Evolutionary conservation across 2,113 vertebrate genomes (phyloP), one percentile per base, ranked within the genome.

Genomic region (Plectropomus leopardus): DNA sequence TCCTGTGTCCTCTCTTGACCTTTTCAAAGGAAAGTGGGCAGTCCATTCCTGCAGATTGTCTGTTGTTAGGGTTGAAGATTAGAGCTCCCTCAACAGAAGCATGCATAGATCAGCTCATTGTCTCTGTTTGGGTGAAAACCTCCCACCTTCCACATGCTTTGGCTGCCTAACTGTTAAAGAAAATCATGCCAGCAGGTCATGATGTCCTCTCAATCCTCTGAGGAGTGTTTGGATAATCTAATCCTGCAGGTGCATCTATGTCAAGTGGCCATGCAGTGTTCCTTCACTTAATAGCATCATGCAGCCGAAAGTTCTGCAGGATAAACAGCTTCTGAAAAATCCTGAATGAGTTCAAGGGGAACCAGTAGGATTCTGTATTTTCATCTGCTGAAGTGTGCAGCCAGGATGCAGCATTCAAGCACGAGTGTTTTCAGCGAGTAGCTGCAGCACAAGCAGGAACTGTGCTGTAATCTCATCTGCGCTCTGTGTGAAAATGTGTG

Each of bases 1-100:
- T 74, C 21, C 14, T 17, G 0, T 21, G 47, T 76, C 55, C 73
- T 70, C 72, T 72, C 40, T 57, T 68, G 67, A 87, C 66, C 53
- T 72, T 69, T 66, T 66, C 5, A 16, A 54, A 72, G 48, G 4
- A 55, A 42, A 60, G 32, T 15, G 42, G 63, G 32, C n/a, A 4
- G 58, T 30, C 13, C 30, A 7, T 42, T 61, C 57, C 28, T 13
- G 30, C 21, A 58, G 19, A 21, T 10, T 48, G 50, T 36, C 48
- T 75, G 10, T 58, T 30, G 58, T 51, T 32, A 34, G 26, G 66
- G 48, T 23, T 48, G 54, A 58, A 72, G 76, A 80, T 72, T 32
- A 66, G 51, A 60, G 57, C 23, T 54, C 24, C 16, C 60, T 44
- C 15, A 58, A 34, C 63, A 66, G 45, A 68, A 30, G 58, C 51